Conservation (phyloP, 2,888 invertebrate species). For the Callyntrura guangdongensis region DNA sequence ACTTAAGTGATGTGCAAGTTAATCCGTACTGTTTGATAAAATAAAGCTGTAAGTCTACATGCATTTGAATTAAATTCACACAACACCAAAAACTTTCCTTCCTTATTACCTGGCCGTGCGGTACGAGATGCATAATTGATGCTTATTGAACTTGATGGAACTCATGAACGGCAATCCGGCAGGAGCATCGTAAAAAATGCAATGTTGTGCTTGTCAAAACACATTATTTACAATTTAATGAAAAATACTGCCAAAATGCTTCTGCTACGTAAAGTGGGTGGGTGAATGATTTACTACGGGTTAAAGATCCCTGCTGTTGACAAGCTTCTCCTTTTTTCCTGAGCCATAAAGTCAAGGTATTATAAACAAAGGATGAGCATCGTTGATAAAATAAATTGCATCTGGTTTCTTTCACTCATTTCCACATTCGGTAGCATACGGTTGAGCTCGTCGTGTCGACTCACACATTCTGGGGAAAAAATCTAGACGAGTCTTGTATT, state of each 20-base stretch:
- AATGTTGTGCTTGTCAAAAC: not conserved
- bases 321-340: conserved; percentile 12
- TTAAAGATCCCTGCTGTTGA: conserved; percentile 8
- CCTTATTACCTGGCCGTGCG: not conserved
- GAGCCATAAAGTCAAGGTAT: conserved; percentile 17
- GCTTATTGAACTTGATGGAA: not conserved
- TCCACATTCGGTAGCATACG: conserved; percentile 14
- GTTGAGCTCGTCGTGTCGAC: conserved; percentile 6
- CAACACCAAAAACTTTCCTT: no score
- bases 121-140: not conserved
- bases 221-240: conserved; percentile 3
- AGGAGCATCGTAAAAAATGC: not conserved
- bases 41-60: no score
- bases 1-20: no score
- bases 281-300: not conserved
- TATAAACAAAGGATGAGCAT: conserved; percentile 37
- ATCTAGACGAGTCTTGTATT: not conserved
- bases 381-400: conserved; percentile 38
- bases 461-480: not conserved
- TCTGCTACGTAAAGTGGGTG: not conserved
- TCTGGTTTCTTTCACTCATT: conserved; percentile 38
- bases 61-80: no score
- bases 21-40: no score
- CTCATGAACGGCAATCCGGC: not conserved
- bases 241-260: not conserved